Conservation (phyloP, 2,888 invertebrate species). For the Keiferia lycopersicella region DNA sequence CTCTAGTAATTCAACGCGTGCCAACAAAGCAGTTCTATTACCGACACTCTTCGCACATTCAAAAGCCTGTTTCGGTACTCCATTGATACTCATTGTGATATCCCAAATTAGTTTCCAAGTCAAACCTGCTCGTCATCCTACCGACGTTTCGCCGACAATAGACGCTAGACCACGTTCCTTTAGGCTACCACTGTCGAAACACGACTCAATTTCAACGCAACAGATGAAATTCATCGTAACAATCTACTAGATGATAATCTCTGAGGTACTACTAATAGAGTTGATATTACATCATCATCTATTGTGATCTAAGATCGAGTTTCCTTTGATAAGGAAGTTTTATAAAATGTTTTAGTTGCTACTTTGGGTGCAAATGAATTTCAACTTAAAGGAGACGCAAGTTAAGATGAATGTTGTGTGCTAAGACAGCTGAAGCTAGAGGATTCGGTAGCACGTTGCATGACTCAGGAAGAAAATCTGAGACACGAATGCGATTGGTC, state of each 20-base stretch:
- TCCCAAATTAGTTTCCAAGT: slow-evolving; percentile 78
- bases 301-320: slow-evolving; percentile 52
- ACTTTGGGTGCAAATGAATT: slow-evolving; percentile 45
- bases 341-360: slow-evolving; percentile 56
- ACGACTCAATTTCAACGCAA: slow-evolving; percentile 59
- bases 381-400: slow-evolving; percentile 55
- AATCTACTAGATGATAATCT: slow-evolving; percentile 53
- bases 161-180: slow-evolving; percentile 71
- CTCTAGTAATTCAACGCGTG: slow-evolving; percentile 49
- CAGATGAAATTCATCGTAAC: slow-evolving; percentile 47
- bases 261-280: slow-evolving; percentile 57
- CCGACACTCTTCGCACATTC: slow-evolving; percentile 66
- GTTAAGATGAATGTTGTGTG: slow-evolving; percentile 51
- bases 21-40: slow-evolving; percentile 62
- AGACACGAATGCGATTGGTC: slow-evolving; percentile 81
- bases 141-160: slow-evolving; percentile 78
- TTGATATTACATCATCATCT: slow-evolving; percentile 59
- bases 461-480: slow-evolving; percentile 76
- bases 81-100: slow-evolving; percentile 78
- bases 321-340: slow-evolving; percentile 50
- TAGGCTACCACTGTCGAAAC: slow-evolving; percentile 62
- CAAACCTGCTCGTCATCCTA: slow-evolving; percentile 75
- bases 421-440: slow-evolving; percentile 41
- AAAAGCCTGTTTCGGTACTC: slow-evolving; percentile 73
- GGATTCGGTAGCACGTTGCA: slow-evolving; percentile 79